Conservation (phyloP, 2,888 invertebrate genomes). For the Eristalinus sepulchralis region DNA sequence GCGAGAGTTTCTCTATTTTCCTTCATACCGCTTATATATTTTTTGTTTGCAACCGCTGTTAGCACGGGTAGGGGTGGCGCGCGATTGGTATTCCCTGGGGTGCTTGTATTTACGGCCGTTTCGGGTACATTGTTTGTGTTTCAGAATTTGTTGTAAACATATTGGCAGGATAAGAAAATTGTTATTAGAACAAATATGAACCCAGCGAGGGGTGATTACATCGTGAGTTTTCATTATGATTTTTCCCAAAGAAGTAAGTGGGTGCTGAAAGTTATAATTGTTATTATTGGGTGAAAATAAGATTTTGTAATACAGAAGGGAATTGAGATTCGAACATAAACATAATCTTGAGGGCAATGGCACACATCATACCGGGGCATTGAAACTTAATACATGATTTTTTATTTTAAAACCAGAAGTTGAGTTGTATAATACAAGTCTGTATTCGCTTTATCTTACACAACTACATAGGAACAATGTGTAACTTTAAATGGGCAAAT, state of each 20-base stretch:
- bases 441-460: too few species aligned
- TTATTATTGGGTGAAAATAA: constrained; percentile 19
- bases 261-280: constrained; percentile 43
- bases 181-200: constrained; percentile 61
- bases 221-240: background rate
- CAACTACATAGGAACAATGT: too few species aligned
- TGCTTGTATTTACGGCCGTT: constrained; percentile 53
- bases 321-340: too few species aligned
- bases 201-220: constrained; percentile 25
- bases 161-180: constrained; percentile 68
- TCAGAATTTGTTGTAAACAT: constrained; percentile 66
- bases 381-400: too few species aligned
- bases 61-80: background rate
- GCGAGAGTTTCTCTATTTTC: background rate
- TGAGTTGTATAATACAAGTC: too few species aligned
- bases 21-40: constrained; percentile 19
- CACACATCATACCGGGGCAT: too few species aligned
- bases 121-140: constrained; percentile 62
- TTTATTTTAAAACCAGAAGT: too few species aligned
- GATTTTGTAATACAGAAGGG: too few species aligned
- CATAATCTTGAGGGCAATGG: too few species aligned
- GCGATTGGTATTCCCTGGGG: constrained; percentile 50
- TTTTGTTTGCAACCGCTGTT: background rate
- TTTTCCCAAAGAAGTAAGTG: constrained; percentile 36
- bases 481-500: too few species aligned